These are phyloP conservation scores for Cerastoderma edule DNA, from an alignment of 2,888 invertebrate genomes.

Conservation along the genomic window DNA sequence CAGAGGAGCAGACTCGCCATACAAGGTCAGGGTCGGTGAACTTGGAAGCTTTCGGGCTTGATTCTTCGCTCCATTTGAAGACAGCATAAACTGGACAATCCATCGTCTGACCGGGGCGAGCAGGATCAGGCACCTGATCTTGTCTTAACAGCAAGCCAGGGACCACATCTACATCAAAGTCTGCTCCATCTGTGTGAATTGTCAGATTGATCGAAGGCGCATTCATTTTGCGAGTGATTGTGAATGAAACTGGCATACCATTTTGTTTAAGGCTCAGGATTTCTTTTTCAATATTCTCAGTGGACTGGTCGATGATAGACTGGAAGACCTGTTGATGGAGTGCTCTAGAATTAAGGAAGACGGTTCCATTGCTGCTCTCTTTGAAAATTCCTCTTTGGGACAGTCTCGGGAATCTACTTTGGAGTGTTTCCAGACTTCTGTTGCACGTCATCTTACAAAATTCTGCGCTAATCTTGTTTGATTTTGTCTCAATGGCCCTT, in stretches of 20 bases:
- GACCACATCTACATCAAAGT: conserved; percentile 62
- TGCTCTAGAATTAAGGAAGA: conserved; percentile 34
- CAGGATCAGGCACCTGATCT: conserved; percentile 38
- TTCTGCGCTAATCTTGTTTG: conserved; percentile 21
- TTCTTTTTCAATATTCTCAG: not conserved
- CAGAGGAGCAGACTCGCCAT: conserved; percentile 59
- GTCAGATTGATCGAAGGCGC: conserved; percentile 51
- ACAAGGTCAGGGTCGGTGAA: conserved; percentile 38
- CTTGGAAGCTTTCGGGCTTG: not conserved
- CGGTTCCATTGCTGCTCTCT: not conserved
- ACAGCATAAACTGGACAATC: conserved; percentile 55
- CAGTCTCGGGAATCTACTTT: conserved; percentile 27
- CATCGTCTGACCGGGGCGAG: conserved; percentile 18
- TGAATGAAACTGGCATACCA: conserved; percentile 1
- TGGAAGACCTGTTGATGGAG: conserved; percentile 35
- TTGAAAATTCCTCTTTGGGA: conserved; percentile 25
- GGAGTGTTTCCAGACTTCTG: not conserved
- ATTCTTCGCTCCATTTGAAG: conserved; percentile 58
- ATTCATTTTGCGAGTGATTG: conserved; percentile 33
- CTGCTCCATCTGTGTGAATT: conserved; percentile 20
- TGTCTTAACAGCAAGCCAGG: conserved; percentile 52
- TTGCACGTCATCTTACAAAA: conserved; percentile 32
- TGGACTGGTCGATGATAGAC: conserved; percentile 39
- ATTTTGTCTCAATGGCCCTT: not conserved
- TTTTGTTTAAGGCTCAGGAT: not conserved